Conservation (phyloP, 2,888 invertebrate species). For the Nymphalis c-album region DNA sequence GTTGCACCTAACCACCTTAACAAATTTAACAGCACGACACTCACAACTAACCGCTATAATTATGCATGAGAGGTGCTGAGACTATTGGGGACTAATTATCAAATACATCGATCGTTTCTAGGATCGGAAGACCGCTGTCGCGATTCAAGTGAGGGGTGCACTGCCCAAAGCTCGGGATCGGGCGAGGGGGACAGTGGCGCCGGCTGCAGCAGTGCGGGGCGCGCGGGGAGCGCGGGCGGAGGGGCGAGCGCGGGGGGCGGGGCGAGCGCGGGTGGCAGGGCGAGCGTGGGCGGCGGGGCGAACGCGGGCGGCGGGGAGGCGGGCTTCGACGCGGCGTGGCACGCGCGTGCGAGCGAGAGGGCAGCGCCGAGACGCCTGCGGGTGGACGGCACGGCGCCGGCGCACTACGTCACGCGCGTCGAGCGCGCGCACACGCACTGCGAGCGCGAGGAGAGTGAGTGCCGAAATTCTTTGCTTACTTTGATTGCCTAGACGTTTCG, state of each 20-base stretch:
- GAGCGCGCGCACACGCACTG: slow-evolving; percentile 49
- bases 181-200: too few species aligned
- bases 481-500: too few species aligned
- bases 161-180: too few species aligned
- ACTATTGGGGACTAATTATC: too few species aligned
- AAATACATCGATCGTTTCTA: too few species aligned
- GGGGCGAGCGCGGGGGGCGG: background rate
- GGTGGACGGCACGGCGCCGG: slow-evolving; percentile 61
- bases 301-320: slow-evolving; percentile 48
- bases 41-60: too few species aligned
- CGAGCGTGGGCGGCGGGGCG: slow-evolving; percentile 27
- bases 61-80: too few species aligned
- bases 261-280: slow-evolving; percentile 13
- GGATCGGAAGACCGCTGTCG: too few species aligned
- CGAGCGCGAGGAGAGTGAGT: slow-evolving; percentile 62
- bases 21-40: too few species aligned
- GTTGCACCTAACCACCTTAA: too few species aligned
- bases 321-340: slow-evolving; percentile 65
- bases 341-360: slow-evolving; percentile 40
- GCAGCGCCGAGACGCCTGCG: slow-evolving; percentile 55
- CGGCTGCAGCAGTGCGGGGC: background rate
- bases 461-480: too few species aligned
- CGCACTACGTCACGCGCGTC: slow-evolving; percentile 64
- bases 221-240: background rate
- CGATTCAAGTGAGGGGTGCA: too few species aligned